Percentiles rank a stretch among this genome's conserved stretches.
Evolutionary conservation across 2,113 vertebrate genomes (phyloP).

Genomic region (Nematolebias whitei): DNA sequence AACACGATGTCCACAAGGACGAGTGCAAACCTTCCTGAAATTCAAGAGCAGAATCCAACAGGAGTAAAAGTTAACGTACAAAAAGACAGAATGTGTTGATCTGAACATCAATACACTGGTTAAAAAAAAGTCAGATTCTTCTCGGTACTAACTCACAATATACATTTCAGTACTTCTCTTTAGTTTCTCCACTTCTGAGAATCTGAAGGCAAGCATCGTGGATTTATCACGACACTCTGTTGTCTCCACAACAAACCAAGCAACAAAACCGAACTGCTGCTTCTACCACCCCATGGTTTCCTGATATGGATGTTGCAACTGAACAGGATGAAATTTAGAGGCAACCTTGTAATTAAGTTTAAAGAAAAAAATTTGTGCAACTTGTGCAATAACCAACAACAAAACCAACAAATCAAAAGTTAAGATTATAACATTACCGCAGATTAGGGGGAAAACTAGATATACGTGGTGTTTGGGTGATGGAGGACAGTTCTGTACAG

Average conservation of each 20-base stretch:
- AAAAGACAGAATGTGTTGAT: slow-evolving; percentile 58
- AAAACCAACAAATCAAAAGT: neutral
- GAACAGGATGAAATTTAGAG: slow-evolving; percentile 26
- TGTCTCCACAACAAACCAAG: neutral
- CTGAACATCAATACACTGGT: slow-evolving; percentile 57
- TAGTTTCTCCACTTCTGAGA: slow-evolving; percentile 50
- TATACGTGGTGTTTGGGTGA: slow-evolving; percentile 6
- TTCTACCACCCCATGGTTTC: neutral
- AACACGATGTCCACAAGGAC: slow-evolving; percentile 67
- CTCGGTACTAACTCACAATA: slow-evolving; percentile 59
- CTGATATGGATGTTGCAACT: slow-evolving; percentile 10
- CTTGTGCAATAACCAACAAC: slow-evolving; percentile 63
- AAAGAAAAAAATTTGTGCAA: slow-evolving; percentile 65
- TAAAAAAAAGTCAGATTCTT: slow-evolving; percentile 31
- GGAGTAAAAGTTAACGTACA: slow-evolving; percentile 61
- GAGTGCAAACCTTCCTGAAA: slow-evolving; percentile 80
- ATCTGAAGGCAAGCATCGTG: slow-evolving; percentile 47
- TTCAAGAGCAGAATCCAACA: slow-evolving; percentile 60
- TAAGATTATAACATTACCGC: slow-evolving; percentile 13
- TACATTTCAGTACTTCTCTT: slow-evolving; percentile 63
- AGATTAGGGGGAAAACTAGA: slow-evolving; percentile 33
- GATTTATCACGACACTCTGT: slow-evolving; percentile 5
- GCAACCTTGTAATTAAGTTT: slow-evolving; percentile 37
- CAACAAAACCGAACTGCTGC: neutral
- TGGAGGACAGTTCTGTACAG: slow-evolving; percentile 43